Conservation (phyloP, 2,888 invertebrate genomes). For the Oscheius sp. region DNA sequence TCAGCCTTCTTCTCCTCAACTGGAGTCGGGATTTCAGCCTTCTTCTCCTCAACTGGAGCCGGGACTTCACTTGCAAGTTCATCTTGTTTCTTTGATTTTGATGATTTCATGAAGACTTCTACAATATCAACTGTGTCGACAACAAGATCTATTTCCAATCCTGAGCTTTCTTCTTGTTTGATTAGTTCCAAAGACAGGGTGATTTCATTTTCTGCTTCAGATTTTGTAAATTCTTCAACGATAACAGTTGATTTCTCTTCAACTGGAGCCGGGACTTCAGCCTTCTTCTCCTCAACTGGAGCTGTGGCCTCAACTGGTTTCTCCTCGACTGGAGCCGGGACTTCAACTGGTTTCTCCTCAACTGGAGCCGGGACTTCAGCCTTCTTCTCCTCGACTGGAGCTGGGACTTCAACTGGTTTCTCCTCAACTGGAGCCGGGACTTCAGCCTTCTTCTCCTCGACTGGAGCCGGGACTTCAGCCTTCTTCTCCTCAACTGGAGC, state of each 20-base stretch:
- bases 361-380: background rate
- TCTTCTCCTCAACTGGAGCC: slow-evolving; percentile 1
- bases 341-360: background rate
- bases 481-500: background rate
- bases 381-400: background rate
- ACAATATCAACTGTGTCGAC: slow-evolving; percentile 7
- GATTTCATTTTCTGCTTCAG: background rate
- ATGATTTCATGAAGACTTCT: background rate
- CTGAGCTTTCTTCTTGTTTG: background rate
- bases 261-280: background rate
- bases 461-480: background rate
- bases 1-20: slow-evolving; percentile 1
- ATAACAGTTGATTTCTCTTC: background rate
- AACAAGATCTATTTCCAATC: slow-evolving; percentile 21
- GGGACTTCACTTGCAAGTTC: background rate
- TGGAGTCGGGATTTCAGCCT: background rate
- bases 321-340: background rate
- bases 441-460: background rate
- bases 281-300: background rate
- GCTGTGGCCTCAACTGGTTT: background rate
- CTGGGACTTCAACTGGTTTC: background rate
- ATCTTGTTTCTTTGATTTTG: background rate
- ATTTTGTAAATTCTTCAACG: background rate
- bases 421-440: background rate
- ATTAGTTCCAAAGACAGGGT: background rate